A percentile compares a stretch with the other conserved stretches of the same genome.
Conservation (phyloP, 2,888 invertebrate genomes). For the Plagiodera versicolora region DNA sequence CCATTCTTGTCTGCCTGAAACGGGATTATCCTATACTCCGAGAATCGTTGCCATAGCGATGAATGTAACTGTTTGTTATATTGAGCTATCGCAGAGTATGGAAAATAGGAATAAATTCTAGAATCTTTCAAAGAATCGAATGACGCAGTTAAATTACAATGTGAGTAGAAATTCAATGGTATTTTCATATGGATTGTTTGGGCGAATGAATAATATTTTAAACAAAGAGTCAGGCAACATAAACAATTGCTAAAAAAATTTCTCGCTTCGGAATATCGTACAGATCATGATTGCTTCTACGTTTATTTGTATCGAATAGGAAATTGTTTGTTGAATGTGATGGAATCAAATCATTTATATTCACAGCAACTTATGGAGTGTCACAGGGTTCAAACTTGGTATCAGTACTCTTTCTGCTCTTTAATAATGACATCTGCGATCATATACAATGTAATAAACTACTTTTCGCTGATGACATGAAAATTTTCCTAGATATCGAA, state of each 20-base stretch:
- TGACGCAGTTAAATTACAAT: too few species aligned
- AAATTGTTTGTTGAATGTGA: background rate
- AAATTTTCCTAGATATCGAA: background rate
- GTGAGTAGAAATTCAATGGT: too few species aligned
- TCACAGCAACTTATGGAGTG: constrained; percentile 8
- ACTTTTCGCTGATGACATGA: constrained; percentile 14
- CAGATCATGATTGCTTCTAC: background rate
- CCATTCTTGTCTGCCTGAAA: too few species aligned
- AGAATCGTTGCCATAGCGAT: too few species aligned
- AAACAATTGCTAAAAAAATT: constrained; percentile 23
- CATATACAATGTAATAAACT: background rate
- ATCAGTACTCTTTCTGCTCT: constrained; percentile 11
- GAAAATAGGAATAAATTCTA: too few species aligned
- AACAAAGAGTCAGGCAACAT: too few species aligned
- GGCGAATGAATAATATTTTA: too few species aligned
- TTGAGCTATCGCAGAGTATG: too few species aligned
- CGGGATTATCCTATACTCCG: too few species aligned
- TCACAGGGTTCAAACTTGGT: constrained; percentile 13
- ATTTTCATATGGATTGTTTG: too few species aligned
- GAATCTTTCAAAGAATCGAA: too few species aligned
- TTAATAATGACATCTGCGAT: constrained; percentile 9
- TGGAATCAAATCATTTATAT: background rate
- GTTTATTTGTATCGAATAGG: constrained; percentile 6
- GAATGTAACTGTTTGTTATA: too few species aligned
- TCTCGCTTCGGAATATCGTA: constrained; percentile 15